Evolutionary conservation across 2,113 vertebrate species (phyloP).

Genomic region (Neogobius melanostomus): DNA sequence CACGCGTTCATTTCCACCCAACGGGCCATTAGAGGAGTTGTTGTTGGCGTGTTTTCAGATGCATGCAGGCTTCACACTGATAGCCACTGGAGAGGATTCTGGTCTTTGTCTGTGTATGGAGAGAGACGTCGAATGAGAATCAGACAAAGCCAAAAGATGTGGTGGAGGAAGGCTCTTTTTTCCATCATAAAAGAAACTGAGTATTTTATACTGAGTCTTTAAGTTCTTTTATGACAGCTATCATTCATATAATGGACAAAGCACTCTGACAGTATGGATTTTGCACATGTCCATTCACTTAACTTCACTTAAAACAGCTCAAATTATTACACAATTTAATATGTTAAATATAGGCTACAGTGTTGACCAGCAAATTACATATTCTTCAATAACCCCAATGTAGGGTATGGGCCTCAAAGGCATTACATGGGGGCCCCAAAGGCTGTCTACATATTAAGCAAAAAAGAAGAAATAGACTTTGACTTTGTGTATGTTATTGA

Average conservation of each 20-base stretch:
- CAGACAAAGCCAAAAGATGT: background rate
- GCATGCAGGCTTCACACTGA: conserved; percentile 16
- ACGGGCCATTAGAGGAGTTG: conserved; percentile 39
- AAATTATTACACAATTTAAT: background rate
- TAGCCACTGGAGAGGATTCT: background rate
- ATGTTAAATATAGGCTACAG: background rate
- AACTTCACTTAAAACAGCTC: background rate
- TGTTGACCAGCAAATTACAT: background rate
- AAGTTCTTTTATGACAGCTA: conserved; percentile 6
- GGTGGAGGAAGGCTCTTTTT: conserved; percentile 7
- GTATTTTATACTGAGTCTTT: conserved; percentile 28
- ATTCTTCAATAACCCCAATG: background rate
- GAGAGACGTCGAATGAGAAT: conserved; percentile 1
- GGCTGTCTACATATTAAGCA: too few species aligned
- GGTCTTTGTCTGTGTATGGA: conserved; percentile 5
- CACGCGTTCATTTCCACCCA: conserved; percentile 56
- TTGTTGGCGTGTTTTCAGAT: conserved; percentile 41
- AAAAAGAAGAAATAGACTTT: too few species aligned
- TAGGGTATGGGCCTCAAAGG: too few species aligned
- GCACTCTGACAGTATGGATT: background rate
- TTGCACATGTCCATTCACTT: background rate
- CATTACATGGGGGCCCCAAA: too few species aligned
- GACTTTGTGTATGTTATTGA: too few species aligned
- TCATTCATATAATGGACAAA: background rate
- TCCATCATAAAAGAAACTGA: conserved; percentile 17